These are phyloP conservation scores for Euborellia annulipes DNA, from an alignment of 1,140 invertebrate species.

Conservation along the genomic window DNA sequence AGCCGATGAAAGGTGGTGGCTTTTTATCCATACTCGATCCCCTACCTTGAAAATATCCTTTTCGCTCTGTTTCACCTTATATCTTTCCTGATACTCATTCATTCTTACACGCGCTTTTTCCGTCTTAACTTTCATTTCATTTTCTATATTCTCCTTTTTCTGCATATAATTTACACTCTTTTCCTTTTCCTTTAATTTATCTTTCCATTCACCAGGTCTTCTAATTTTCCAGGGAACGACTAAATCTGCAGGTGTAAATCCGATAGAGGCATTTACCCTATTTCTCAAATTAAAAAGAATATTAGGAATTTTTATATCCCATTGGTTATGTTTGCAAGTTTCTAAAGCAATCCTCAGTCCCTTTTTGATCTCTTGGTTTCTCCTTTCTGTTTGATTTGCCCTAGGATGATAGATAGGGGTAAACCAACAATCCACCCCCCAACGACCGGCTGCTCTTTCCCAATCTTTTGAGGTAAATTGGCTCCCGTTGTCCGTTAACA, in stretches of 20 bases:
- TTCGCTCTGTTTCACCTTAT: no score
- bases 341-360: constrained; percentile 8
- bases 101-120: no score
- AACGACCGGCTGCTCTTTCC: constrained; percentile 1
- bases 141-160: no score
- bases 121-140: no score
- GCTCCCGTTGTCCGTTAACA: constrained; percentile 18
- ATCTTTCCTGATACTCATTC: no score
- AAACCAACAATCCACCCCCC: constrained; percentile 10
- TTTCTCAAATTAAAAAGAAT: constrained; percentile 11
- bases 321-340: constrained; percentile 7
- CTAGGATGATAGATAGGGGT: constrained; percentile 19
- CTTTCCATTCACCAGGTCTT: background rate
- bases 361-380: constrained; percentile 19
- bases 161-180: no score
- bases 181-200: no score
- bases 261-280: constrained; percentile 13
- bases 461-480: constrained; percentile 12
- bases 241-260: constrained; percentile 9
- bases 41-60: no score
- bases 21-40: no score
- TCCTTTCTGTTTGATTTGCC: constrained; percentile 18
- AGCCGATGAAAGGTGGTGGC: no score
- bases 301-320: constrained; percentile 6
- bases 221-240: constrained; percentile 6